These are phyloP conservation scores for Rhopalosiphum maidis DNA, from an alignment of 1,140 invertebrate species.

Conservation along the genomic window DNA sequence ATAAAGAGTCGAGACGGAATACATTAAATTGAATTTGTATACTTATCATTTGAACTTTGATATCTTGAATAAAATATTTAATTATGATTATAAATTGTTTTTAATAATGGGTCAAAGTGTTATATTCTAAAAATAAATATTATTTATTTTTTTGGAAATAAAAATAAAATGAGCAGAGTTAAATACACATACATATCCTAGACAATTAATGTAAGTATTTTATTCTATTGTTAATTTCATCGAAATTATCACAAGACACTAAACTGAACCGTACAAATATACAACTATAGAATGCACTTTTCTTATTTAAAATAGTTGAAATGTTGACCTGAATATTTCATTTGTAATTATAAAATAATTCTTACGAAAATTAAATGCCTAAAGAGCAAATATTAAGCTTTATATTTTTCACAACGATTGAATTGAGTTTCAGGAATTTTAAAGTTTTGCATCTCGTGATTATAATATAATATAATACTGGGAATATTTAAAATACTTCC, in stretches of 20 bases:
- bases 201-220: background rate
- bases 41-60: too few relatives aligned
- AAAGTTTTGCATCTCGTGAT: background rate
- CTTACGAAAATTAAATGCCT: background rate
- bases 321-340: constrained; percentile 8
- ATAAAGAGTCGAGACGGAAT: too few relatives aligned
- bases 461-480: background rate
- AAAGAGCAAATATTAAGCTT: background rate
- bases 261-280: background rate
- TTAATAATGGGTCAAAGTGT: background rate
- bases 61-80: too few relatives aligned
- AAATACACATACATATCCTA: background rate
- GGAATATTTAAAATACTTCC: background rate
- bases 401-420: background rate
- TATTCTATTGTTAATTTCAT: background rate
- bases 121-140: background rate
- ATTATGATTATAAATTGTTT: too few relatives aligned
- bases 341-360: constrained; percentile 11
- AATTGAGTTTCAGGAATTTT: background rate
- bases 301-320: background rate
- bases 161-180: background rate
- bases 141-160: background rate
- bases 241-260: background rate
- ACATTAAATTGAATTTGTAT: too few relatives aligned
- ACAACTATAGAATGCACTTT: background rate